Evolutionary conservation across 2,797 vertebrate genomes (phyloP), one percentile per base, ranked within the genome.

Genomic region (Lerista edwardsae): DNA sequence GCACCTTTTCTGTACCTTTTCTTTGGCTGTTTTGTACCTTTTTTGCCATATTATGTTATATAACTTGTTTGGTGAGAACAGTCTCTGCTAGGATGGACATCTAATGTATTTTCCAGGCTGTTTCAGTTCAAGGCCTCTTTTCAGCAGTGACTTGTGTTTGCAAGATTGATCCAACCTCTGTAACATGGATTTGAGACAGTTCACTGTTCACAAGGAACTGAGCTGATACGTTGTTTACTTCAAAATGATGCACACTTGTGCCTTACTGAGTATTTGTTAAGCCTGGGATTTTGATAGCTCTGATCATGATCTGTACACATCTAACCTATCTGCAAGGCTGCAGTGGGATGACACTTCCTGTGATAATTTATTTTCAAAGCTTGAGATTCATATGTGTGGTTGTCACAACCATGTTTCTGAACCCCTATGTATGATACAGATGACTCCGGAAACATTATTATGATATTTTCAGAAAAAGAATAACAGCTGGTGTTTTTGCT

Each of bases 81-180:
- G 89, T 94, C 89, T 95, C 92, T 95, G 95, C 92, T 93, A 95
- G 94, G 92, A 93, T 96, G 94, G 95, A 89, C 94, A 96, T 96
- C 95, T 95, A 95, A 96, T 96, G 95, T 94, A 96, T 96, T 97
- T 97, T 96, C 96, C 94, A 96, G 96, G 95, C 96, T 96, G 96
- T 95, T 97, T 96, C 96, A 97, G 95, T 95, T 94, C 96, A 97
- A 89, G 95, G 96, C 95, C 90, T 94, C 96, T 94, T 96, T 97
- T 97, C 96, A 96, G 90, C 92, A 89, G 41, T 91, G 95, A 93
- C 94, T 96, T 96, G 94, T 96, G 95, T 96, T 95, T 96, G 96
- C 92, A 92, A 95, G 95, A 96, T 94, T 96, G 96, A 96, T 95
- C 95, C 95, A 94, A 82, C 93, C 93, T 95, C 95, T 94, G 91